Conservation (phyloP, 2,797 vertebrate genomes). For the Aselliscus stoliczkanus region DNA sequence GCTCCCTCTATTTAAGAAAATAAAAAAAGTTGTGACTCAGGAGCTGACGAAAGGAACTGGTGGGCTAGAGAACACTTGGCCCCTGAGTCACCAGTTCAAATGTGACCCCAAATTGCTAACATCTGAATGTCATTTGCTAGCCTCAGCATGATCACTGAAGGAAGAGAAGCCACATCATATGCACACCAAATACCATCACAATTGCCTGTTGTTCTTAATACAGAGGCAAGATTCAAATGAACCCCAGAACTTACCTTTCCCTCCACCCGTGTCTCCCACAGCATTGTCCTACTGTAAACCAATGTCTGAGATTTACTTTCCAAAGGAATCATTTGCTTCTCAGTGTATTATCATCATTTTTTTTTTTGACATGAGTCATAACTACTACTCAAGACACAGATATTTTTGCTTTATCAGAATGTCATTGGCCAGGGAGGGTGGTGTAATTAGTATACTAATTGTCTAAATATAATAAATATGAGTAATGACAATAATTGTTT, state of each 20-base stretch:
- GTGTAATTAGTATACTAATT: neutral
- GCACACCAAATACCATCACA: neutral
- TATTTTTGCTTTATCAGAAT: conserved; percentile 16
- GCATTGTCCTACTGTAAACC: neutral
- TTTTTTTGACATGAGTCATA: neutral
- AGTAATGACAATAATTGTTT: neutral
- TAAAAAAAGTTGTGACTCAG: conserved; percentile 60
- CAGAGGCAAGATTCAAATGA: neutral
- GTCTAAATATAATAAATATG: neutral
- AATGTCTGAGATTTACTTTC: neutral
- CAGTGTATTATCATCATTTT: neutral
- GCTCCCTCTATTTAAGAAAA: conserved; percentile 63
- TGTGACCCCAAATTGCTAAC: conserved; percentile 71
- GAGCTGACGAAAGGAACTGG: conserved; percentile 49
- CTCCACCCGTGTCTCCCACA: neutral
- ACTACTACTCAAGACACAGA: neutral
- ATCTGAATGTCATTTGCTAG: conserved; percentile 62
- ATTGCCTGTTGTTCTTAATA: neutral
- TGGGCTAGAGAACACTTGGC: conserved; percentile 23
- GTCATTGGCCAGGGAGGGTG: neutral
- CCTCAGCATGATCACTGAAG: conserved; percentile 43
- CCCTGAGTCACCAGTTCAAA: conserved; percentile 70
- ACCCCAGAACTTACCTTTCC: neutral
- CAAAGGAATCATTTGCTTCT: neutral
- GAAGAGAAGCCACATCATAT: conserved; percentile 37